Conservation (phyloP, 2,797 vertebrate genomes). For the Coregonus suidteri region DNA sequence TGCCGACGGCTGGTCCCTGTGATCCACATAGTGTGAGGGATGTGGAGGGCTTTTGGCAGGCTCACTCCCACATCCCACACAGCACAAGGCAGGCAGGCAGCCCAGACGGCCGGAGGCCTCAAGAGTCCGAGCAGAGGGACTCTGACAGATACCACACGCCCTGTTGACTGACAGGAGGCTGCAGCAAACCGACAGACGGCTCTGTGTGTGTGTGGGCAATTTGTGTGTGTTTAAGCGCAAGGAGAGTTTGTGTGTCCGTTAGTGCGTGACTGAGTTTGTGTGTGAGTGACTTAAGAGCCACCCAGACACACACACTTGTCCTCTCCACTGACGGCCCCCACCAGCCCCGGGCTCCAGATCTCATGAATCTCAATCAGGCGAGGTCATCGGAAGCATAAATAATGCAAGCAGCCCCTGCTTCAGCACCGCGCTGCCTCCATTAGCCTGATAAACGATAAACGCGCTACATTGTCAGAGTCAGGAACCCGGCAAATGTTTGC, state of each 20-base stretch:
- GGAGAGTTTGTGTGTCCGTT: too few relatives aligned
- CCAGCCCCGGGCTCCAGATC: constrained; percentile 39
- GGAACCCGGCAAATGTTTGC: constrained; percentile 30
- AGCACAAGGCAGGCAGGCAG: neutral
- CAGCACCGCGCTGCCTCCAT: constrained; percentile 30
- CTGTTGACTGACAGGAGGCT: constrained; percentile 12
- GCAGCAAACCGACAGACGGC: neutral
- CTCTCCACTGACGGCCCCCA: constrained; percentile 26
- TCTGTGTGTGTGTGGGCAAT: neutral
- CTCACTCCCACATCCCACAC: constrained; percentile 12
- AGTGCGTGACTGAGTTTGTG: too few relatives aligned
- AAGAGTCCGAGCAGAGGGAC: neutral
- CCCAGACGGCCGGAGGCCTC: constrained; percentile 11
- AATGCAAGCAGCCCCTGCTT: constrained; percentile 43
- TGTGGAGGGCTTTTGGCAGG: constrained; percentile 17
- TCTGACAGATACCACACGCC: constrained; percentile 29
- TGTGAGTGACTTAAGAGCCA: neutral
- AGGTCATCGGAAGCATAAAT: constrained; percentile 56
- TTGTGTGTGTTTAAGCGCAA: constrained; percentile 4
- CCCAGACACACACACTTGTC: constrained; percentile 29
- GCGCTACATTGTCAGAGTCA: constrained; percentile 17
- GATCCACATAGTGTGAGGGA: constrained; percentile 7
- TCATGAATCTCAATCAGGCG: constrained; percentile 60
- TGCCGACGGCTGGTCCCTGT: neutral
- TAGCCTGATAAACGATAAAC: constrained; percentile 53